Conservation (phyloP, 1,140 invertebrate species). For the Plectrocnemia conspersa region DNA sequence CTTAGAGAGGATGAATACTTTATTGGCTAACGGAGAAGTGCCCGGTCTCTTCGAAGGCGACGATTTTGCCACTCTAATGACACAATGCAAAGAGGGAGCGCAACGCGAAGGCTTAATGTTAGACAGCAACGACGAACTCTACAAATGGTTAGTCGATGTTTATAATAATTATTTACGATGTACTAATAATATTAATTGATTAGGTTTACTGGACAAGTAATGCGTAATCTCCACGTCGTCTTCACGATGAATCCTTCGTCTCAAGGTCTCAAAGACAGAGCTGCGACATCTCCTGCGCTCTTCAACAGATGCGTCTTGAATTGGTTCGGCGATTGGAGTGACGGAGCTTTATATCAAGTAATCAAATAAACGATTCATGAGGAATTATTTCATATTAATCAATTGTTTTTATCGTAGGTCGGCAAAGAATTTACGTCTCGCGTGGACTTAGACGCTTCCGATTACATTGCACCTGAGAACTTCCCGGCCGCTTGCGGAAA, state of each 20-base stretch:
- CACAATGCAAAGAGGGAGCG: constrained; percentile 98
- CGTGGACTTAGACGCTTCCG: constrained; percentile 75
- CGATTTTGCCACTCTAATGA: constrained; percentile 98
- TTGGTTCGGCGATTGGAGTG: constrained; percentile 99
- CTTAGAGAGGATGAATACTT: constrained; percentile 97
- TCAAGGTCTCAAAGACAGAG: constrained; percentile 95
- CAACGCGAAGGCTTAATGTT: constrained; percentile 97
- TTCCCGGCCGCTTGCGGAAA: constrained; percentile 82
- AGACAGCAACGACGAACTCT: constrained; percentile 96
- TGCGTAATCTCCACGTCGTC: constrained; percentile 98
- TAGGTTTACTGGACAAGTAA: constrained; percentile 96
- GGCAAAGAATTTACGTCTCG: constrained; percentile 82
- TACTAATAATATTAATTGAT: constrained; percentile 2
- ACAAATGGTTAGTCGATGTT: constrained; percentile 67
- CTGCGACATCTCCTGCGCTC: constrained; percentile 96
- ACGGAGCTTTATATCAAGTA: constrained; percentile 93
- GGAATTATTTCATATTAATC: neutral
- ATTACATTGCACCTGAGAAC: constrained; percentile 80
- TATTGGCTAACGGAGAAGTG: constrained; percentile 97
- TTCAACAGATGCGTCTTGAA: constrained; percentile 99
- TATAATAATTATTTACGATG: constrained; percentile 6
- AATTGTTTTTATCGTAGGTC: constrained; percentile 51
- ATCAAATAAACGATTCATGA: constrained; percentile 20
- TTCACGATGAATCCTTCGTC: constrained; percentile 99
- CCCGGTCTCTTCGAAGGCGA: constrained; percentile 91